phyloP scores from a whole-genome alignment of 2,113 vertebrate genomes.

The Syngnathus typhle region DNA sequence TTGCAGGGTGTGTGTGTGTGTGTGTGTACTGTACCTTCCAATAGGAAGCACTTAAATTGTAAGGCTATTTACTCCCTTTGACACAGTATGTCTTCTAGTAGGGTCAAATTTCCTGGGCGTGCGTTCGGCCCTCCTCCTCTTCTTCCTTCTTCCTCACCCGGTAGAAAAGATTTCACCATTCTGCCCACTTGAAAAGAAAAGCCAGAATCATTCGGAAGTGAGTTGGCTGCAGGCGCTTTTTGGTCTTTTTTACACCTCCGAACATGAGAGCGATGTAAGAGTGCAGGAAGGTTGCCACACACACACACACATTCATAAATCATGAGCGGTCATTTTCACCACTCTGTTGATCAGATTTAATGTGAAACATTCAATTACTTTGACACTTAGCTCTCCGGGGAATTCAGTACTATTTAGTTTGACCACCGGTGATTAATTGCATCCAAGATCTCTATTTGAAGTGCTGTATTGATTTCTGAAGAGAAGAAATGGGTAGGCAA shows the following conservation, averaged over 20 bases:
- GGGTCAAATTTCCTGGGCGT: conserved; percentile 55
- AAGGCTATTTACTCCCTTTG: conserved; percentile 56
- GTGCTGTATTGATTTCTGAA: background rate
- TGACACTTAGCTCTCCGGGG: background rate
- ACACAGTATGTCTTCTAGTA: conserved; percentile 44
- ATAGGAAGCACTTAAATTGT: conserved; percentile 64
- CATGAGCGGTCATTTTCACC: conserved; percentile 34
- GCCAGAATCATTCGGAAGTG: conserved; percentile 33
- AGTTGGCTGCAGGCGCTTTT: conserved; percentile 48
- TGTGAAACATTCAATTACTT: conserved; percentile 4
- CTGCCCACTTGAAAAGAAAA: conserved; percentile 43
- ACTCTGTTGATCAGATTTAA: conserved; percentile 32
- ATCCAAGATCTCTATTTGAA: background rate
- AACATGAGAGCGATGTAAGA: conserved; percentile 41
- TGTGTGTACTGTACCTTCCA: conserved; percentile 28
- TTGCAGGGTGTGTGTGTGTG: background rate
- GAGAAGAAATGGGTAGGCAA: background rate
- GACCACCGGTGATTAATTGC: background rate
- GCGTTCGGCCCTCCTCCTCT: conserved; percentile 30
- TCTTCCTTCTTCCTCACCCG: background rate
- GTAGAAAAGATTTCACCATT: conserved; percentile 19
- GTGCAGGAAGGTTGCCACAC: conserved; percentile 10
- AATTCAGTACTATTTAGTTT: background rate
- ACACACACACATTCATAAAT: conserved; percentile 9
- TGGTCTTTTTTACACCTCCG: conserved; percentile 41